Base-by-base conservation (phyloP, 2,113 vertebrate species). In the Indicator indicator region DNA sequence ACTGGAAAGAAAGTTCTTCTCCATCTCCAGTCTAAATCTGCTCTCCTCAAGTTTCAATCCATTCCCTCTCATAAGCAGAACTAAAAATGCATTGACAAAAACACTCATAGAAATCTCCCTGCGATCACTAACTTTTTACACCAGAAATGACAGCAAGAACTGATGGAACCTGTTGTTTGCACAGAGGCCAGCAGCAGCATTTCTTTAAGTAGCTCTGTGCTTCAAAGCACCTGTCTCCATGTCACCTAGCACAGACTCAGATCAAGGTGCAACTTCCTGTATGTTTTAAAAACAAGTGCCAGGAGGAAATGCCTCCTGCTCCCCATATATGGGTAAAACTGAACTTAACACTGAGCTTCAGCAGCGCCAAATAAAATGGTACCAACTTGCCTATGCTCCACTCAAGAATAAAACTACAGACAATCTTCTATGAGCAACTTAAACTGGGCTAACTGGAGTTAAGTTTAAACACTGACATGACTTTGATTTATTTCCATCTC, bases 181-280 rank as follows among this genome's bases (percentile, higher is more conserved):
- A 50, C 6, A 17, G 72, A 3, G 1, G 1, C 0, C 2, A 72
- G 69, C 52, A 72, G 69, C 52, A 30, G 65, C 26, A 0, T 0
- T 4, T 54, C 92, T 44, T 17, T 5, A 20, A 11, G 5, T 2
- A 14, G 33, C 56, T 58, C 48, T 3, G 8, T 33, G 26, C 40
- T 75, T 81, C 87, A 68, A 32, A 83, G 85, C 72, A 93, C 94
- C 94, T 94, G 90, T 24, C n/a, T 6, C 1, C 0, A 19, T 36
- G 55, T 83, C 87, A 91, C 85, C 89, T 33, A 67, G 16, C 48
- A 5, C 71, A 88, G 72, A 62, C 46, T 9, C 70, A 38, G 85
- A 80, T 20, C 93, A 95, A 97, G 96, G 95, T 95, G 83, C 93
- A 91, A 78, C 36, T 95, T 97, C 95, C 95, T 95, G 79, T 2